Base-by-base conservation (phyloP, 2,888 invertebrate species). In the Plemyria rubiginata region DNA sequence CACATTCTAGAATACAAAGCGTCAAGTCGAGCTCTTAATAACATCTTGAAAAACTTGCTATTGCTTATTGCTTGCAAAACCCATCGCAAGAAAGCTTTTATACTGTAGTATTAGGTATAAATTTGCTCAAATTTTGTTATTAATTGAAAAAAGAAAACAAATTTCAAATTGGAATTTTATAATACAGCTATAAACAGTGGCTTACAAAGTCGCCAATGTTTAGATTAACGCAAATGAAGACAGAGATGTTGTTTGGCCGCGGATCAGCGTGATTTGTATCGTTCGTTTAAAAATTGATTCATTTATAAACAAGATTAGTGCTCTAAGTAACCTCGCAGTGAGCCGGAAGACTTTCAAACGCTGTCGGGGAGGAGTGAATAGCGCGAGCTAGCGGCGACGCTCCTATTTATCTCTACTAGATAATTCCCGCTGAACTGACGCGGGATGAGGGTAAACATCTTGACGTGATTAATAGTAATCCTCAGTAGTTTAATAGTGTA, bases 391-490 rank as follows among this genome's bases (percentile, higher is more conserved):
- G 77, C 82, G 82, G 77, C 82, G 82, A 80, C 80, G 79, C 82
- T 81, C 73, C 84, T 87, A 87, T 88, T 86, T 87, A 88, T 88
- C 87, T 87, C 84, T 81, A 84, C 85, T 79, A 86, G 87, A 88
- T 88, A 88, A 88, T 86, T 88, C 86, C 81, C 81, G 73, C 80
- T 76, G 77, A 85, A 86, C 84, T 87, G 86, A 87, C 88, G 81
- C 77, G 77, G 85, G 88, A 89, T 89, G 85, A 89, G 89, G 88
- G 89, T 90, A 89, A 90, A 88, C 89, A 89, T 87, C 88, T 88
- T 88, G 88, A 84, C 87, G 87, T 90, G 88, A 90, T 88, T 89
- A 88, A 90, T 89, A 85, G 88, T 87, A 87, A 89, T 87, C 86
- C 87, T 82, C 81, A 86, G 84, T 87, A 86, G 87, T 87, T 89